Base-by-base conservation (phyloP, 1,140 invertebrate species). In the Drosophila grimshawi region DNA sequence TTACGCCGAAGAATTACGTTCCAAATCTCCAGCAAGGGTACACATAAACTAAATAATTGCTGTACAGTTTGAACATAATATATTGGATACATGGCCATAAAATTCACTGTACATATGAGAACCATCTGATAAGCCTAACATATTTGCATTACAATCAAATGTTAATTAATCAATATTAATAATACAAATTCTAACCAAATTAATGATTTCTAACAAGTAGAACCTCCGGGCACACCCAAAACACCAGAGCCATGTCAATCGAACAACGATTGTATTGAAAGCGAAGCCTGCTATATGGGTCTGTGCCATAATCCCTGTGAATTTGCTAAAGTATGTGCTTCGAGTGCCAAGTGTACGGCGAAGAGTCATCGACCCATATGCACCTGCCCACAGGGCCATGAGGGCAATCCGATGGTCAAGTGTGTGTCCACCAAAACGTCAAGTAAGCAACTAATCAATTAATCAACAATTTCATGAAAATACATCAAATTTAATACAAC, bases 361-460 rank as follows among this genome's bases (percentile, higher is more conserved):
- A 94, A 95, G 93, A 95, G 95, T 92, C 95, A 96, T 93, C 94
- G 96, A 75, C 96, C 96, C 3, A 95, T 96, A 92, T 97, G 96
- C 93, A 96, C 95, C 76, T 96, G 95, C 92, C 95, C 95, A 7
- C 94, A 94, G 77, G 95, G 95, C 85, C 95, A 95, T 86, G 95
- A 96, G 91, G 96, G 96, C 85, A 95, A 96, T 92, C 96, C 96
- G 11, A 95, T 95, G 73, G 93, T 95, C 89, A 95, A 96, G 93
- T 96, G 95, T 94, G 94, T 95, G 92, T 94, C 95, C 80, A 93
- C 94, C 78, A 93, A 94, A 92, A 91, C 72, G 4, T 94, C 94
- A 95, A 95, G 95, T 96, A 96, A 96, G 95, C 90, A 78, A 79
- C 81, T 83, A 90, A 89, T 68, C 43, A 60, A 78, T 72, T 83